Evolutionary conservation across 2,797 vertebrate species (phyloP).

Genomic region (Melanotaenia nigrans): DNA sequence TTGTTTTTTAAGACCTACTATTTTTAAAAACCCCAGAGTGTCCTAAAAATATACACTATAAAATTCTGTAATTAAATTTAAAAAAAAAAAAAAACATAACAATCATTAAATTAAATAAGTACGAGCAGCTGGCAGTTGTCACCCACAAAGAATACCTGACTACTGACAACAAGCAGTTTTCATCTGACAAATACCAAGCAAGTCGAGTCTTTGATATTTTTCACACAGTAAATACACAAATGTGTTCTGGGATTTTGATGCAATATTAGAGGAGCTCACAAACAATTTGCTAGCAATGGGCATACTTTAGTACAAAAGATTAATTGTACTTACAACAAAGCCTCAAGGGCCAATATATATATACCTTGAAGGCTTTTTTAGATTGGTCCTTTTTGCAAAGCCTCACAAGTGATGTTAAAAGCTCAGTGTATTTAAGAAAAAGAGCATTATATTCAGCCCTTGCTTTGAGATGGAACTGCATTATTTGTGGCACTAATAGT

Average conservation of each 20-base stretch:
- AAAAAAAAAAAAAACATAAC: neutral
- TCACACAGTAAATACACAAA: conserved; percentile 30
- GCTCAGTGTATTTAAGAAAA: conserved; percentile 14
- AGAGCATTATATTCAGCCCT: conserved; percentile 4
- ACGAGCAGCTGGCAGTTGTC: conserved; percentile 3
- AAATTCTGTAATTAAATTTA: neutral
- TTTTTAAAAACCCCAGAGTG: neutral
- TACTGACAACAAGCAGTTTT: conserved; percentile 19
- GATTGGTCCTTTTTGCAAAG: conserved; percentile 24
- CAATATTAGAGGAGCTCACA: conserved; percentile 32
- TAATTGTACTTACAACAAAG: conserved; percentile 25
- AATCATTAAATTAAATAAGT: neutral
- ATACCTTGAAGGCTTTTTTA: conserved; percentile 20
- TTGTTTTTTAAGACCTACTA: neutral
- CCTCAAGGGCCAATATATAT: conserved; percentile 10
- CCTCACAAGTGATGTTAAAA: conserved; percentile 2
- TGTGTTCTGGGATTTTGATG: conserved; percentile 28
- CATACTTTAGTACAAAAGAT: conserved; percentile 22
- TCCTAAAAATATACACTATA: neutral
- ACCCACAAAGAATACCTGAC: conserved; percentile 11
- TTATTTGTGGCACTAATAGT: conserved; percentile 1
- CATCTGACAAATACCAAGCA: conserved; percentile 22
- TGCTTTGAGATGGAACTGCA: conserved; percentile 21
- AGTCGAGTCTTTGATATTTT: conserved; percentile 6
- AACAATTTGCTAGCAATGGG: conserved; percentile 15